A percentile compares a stretch with the other conserved stretches of the same genome.
These are phyloP conservation scores for Amphimallon solstitiale DNA, from an alignment of 2,888 invertebrate species.

Conservation along the genomic window DNA sequence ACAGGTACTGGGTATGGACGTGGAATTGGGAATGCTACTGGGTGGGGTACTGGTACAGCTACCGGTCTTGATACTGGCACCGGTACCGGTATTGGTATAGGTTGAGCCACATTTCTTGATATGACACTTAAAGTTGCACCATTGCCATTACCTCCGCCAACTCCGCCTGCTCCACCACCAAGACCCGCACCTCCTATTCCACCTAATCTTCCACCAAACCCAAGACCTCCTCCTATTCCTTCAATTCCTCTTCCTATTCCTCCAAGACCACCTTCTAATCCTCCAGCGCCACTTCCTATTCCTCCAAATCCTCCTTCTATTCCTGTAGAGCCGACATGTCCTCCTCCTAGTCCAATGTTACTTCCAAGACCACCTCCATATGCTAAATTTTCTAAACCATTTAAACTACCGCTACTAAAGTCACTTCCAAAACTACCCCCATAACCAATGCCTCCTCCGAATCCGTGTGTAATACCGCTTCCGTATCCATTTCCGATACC, in stretches of 20 bases:
- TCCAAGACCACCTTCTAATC: constrained; percentile 30
- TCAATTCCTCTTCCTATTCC: constrained; percentile 39
- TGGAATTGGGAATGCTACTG: constrained; percentile 64
- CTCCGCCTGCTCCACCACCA: constrained; percentile 49
- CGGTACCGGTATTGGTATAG: constrained; percentile 59
- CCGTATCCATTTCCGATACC: constrained; percentile 44
- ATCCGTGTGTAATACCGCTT: constrained; percentile 21
- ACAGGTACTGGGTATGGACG: constrained; percentile 65
- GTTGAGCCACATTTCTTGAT: constrained; percentile 56
- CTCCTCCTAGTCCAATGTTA: constrained; percentile 1
- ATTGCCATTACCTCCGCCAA: constrained; percentile 56
- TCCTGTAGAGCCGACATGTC: constrained; percentile 1
- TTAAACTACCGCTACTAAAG: not conserved
- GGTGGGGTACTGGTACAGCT: constrained; percentile 66
- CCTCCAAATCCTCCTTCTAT: constrained; percentile 21
- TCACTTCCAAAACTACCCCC: constrained; percentile 54
- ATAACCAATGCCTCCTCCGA: constrained; percentile 41
- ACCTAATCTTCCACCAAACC: constrained; percentile 17
- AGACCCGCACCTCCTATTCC: constrained; percentile 34
- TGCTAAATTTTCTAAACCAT: not conserved
- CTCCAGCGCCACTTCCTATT: constrained; percentile 16
- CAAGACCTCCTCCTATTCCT: constrained; percentile 29
- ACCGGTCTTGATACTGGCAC: constrained; percentile 64
- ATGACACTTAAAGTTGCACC: constrained; percentile 46
- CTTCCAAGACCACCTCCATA: not conserved